These are phyloP conservation scores for Myxocyprinus asiaticus DNA, from an alignment of 2,113 vertebrate species.

Conservation along the genomic window DNA sequence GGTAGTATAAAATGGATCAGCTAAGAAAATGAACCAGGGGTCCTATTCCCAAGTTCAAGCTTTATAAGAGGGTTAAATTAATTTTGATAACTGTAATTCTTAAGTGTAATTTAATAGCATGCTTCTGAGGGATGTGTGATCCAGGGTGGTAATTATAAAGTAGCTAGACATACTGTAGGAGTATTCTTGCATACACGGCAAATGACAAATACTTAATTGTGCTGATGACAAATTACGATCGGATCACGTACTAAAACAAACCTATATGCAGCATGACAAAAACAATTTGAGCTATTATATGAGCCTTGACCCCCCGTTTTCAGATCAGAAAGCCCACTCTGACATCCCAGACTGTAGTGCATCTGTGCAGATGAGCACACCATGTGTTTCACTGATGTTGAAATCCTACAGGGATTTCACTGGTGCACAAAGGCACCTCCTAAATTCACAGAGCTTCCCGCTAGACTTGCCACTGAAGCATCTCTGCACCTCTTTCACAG, in stretches of 20 bases:
- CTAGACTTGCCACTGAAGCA: slow-evolving; percentile 15
- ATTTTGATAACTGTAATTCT: no score
- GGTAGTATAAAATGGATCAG: no score
- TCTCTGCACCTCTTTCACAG: slow-evolving; percentile 8
- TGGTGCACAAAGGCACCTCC: not conserved
- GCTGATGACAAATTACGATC: not conserved
- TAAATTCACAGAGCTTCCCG: slow-evolving; percentile 33
- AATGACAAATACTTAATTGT: no score
- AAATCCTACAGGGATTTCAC: slow-evolving; percentile 25
- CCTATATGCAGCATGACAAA: not conserved
- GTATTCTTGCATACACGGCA: no score
- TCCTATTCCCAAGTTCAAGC: no score
- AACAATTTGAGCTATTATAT: not conserved
- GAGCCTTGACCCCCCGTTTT: not conserved
- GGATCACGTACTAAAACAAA: not conserved
- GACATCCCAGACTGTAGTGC: slow-evolving; percentile 6
- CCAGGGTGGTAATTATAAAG: no score
- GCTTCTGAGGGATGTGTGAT: not conserved
- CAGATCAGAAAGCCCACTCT: not conserved
- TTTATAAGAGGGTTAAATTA: no score
- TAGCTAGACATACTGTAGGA: no score
- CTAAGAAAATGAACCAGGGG: slow-evolving; percentile 1
- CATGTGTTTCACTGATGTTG: slow-evolving; percentile 25
- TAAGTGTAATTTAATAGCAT: no score
- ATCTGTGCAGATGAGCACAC: slow-evolving; percentile 20